Evolutionary conservation across 1,140 invertebrate species (phyloP), one percentile per base, ranked within the genome.

Genomic region (Sogatella furcifera): DNA sequence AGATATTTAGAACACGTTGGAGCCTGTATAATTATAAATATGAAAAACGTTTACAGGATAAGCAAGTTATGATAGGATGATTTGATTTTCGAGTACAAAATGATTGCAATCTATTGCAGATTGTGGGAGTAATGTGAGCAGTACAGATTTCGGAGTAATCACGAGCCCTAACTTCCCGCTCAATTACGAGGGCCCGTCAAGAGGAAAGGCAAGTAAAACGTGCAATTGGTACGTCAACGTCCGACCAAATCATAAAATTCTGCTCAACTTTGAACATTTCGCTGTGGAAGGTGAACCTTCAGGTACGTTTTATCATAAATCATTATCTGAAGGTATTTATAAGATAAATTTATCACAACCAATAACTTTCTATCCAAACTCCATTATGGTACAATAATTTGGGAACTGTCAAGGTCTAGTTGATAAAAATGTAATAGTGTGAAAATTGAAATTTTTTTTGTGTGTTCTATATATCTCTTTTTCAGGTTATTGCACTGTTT

Each of bases 181-280:
- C 11, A 85, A 89, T 56, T 96, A 96, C 73, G 85, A 90, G 64
- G 83, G 85, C 28, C 88, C 89, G 0, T 76, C 81, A 8, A 79
- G 80, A 64, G 84, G 85, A 55, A 76, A 84, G 60, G 85, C 89
- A 8, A 89, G 86, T 62, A 85, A 85, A 70, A 86, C 88, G 24
- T 96, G 93, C 75, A 92, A 95, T 76, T 96, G 92, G 92, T 92
- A 88, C 70, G 86, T 96, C 69, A 87, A 81, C 57, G 91, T 91
- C 28, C 78, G 82, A 65, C 85, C 88, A 15, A 84, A 84, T 66
- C 84, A 90, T 71, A 84, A 84, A 69, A 83, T 96, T 68, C 80
- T 94, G 68, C 80, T 96, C 68, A 86, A 91, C 74, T 95, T 96
- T 73, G 84, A 90, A 67, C 76, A 82, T 57, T 95, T 96, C 71